Percentiles rank a stretch among this genome's conserved stretches.
Evolutionary conservation across 2,113 vertebrate genomes (phyloP).

Genomic region (Isichthys henryi): DNA sequence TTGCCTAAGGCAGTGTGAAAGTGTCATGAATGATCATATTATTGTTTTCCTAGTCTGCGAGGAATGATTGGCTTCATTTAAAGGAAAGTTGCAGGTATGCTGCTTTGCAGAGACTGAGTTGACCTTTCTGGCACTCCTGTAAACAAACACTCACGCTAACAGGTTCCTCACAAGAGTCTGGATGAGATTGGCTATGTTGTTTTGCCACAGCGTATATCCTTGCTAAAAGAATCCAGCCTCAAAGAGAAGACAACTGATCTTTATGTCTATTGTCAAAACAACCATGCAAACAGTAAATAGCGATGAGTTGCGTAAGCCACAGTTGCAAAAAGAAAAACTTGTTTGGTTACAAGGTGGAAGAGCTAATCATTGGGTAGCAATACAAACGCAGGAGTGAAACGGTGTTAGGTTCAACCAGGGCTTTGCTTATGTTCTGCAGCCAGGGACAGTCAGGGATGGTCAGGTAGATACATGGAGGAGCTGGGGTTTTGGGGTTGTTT

Average conservation of each 20-base stretch:
- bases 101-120: not conserved
- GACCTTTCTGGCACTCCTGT: not conserved
- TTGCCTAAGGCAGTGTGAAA: not conserved
- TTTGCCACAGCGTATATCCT: not conserved
- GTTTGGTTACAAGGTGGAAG: not conserved
- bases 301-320: not conserved
- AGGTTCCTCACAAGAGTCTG: not conserved
- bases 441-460: not conserved
- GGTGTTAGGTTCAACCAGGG: not conserved
- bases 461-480: not conserved
- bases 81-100: not conserved
- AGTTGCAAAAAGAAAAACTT: not conserved
- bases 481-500: not conserved
- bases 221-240: not conserved
- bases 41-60: not conserved
- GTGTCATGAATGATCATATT: not conserved
- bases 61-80: not conserved
- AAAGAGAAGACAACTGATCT: not conserved
- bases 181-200: not conserved
- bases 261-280: not conserved
- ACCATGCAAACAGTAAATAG: not conserved
- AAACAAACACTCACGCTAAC: not conserved
- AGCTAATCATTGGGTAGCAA: not conserved
- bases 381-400: not conserved
- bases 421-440: not conserved